Evolutionary conservation across 2,888 invertebrate species (phyloP), one percentile per base, ranked within the genome.

Genomic region (Tiliacea citrago): DNA sequence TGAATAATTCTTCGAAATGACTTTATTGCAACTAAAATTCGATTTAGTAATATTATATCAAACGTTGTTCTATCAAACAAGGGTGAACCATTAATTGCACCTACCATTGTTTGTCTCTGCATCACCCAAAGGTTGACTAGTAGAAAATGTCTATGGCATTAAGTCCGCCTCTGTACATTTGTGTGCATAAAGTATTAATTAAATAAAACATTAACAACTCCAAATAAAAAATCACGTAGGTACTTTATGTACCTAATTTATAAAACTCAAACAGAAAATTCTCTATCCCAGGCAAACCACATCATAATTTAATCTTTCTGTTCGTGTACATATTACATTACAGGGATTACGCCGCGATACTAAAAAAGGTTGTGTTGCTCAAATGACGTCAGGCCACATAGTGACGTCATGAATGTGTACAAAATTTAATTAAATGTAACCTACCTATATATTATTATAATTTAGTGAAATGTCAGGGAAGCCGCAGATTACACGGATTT

Each of bases 401-500:
- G 60, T 73, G 51, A 73, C 62, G 62, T 62, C 68, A 58, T 35
- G 55, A 74, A 70, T 81, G 85, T 88, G 84, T 85, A 85, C 88
- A 87, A 86, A 90, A 88, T 91, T 91, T 90, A 92, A 92, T 92
- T 91, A 92, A 91, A 89, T 47, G 51, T 74, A 61, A 29, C 42
- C 24, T 49, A 65, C 81, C 80, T 79, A 69, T 76, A 81, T 29
- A 29, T 29, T 29, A 29, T 29, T 29, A 75, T 82, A 83, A 85
- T 76, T 62, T 72, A 73, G 70, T 80, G 75, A 78, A 82, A 79
- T 84, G 79, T 68, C 62, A 71, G 51, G 39, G 13, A 73, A 73
- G 58, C 80, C 72, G 24, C 70, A 62, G 71, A 82, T 76, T 73
- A 79, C 60, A 67, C 21, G 68, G 57, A 63, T 74, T 80, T 76